These are phyloP conservation scores for Ambastaia sidthimunki DNA, from an alignment of 2,797 vertebrate species.

Conservation along the genomic window DNA sequence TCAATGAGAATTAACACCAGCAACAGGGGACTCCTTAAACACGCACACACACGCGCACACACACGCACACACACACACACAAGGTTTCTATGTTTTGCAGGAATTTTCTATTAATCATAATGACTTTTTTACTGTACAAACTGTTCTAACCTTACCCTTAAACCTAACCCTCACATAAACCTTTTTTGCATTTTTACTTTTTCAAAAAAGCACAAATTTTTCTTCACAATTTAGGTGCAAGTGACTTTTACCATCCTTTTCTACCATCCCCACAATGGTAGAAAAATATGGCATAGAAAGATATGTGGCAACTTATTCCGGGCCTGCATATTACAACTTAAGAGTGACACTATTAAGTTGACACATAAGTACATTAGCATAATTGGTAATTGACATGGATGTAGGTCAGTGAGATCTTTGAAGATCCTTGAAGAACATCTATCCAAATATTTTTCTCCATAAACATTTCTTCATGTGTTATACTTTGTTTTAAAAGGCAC, in stretches of 20 bases:
- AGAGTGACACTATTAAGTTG: no score
- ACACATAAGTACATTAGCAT: not conserved
- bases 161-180: no score
- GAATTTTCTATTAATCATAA: no score
- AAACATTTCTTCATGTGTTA: not conserved
- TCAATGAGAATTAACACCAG: constrained; percentile 44
- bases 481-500: constrained; percentile 7
- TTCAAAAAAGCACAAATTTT: no score
- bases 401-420: not conserved
- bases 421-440: not conserved
- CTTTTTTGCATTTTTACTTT: no score
- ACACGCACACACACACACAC: no score
- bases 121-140: no score
- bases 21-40: constrained; percentile 27
- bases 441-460: not conserved
- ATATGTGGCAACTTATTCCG: not conserved
- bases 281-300: not conserved
- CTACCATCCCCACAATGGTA: no score
- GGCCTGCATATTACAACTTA: not conserved
- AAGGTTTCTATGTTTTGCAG: no score
- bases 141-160: no score
- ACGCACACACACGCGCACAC: not conserved
- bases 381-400: not conserved
- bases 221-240: no score
- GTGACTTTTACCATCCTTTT: no score